phyloP scores from a whole-genome alignment of 2,888 invertebrate genomes.

The Penaeus monodon region DNA sequence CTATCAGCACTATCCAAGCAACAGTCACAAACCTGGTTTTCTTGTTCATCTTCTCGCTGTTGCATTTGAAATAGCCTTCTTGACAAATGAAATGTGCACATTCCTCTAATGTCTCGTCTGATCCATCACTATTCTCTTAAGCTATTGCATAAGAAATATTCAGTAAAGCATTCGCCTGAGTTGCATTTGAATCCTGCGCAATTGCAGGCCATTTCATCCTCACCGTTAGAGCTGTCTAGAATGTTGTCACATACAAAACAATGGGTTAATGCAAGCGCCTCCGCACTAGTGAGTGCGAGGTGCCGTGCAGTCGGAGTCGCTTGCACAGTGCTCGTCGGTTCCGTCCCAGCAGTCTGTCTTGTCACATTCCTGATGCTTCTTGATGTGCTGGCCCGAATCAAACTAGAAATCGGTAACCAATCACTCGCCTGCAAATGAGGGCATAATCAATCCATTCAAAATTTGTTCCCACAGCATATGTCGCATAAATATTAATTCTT shows the following conservation, averaged over 20 bases:
- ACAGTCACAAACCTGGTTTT: not conserved
- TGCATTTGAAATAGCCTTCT: too few relatives aligned
- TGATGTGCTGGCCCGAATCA: not conserved
- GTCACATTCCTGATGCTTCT: not conserved
- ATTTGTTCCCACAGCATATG: too few relatives aligned
- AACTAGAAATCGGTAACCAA: not conserved
- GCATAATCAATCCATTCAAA: too few relatives aligned
- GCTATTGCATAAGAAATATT: too few relatives aligned
- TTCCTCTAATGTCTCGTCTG: too few relatives aligned
- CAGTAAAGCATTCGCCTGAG: not conserved
- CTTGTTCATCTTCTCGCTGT: not conserved
- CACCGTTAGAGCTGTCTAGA: not conserved
- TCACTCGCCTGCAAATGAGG: constrained; percentile 4
- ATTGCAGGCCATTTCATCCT: not conserved
- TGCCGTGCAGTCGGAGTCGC: not conserved
- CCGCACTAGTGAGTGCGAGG: not conserved
- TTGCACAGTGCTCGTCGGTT: constrained; percentile 3
- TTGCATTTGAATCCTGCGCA: constrained; percentile 10
- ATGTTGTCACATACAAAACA: not conserved
- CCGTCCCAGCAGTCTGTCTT: constrained; percentile 4
- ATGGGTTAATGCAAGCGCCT: too few relatives aligned
- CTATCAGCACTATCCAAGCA: not conserved
- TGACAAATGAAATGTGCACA: too few relatives aligned
- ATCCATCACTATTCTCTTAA: too few relatives aligned
- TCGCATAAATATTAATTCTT: too few relatives aligned